Conservation (phyloP, 2,888 invertebrate genomes). For the Meiosimyza platycephala region DNA sequence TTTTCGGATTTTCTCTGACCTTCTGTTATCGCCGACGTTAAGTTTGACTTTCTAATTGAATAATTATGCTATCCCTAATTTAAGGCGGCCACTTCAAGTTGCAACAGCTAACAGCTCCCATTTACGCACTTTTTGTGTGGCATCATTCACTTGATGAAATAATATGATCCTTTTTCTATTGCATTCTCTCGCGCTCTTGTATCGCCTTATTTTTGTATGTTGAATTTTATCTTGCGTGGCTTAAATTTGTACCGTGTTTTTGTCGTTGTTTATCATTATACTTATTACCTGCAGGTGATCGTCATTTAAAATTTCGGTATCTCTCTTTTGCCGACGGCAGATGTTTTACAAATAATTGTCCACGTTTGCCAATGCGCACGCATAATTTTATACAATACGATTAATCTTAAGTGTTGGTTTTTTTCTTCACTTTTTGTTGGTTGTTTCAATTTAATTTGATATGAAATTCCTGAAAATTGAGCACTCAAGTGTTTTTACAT, state of each 20-base stretch:
- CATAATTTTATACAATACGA: conserved; percentile 15
- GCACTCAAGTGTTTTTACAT: neutral
- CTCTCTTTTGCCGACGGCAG: conserved; percentile 16
- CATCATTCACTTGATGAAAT: neutral
- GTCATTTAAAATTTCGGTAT: conserved; percentile 5
- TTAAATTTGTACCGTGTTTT: neutral
- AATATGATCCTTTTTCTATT: neutral
- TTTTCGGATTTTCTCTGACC: too few relatives aligned
- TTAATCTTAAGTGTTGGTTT: neutral
- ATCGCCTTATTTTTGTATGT: neutral
- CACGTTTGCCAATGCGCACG: conserved; percentile 18
- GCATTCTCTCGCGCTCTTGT: neutral
- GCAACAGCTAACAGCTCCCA: too few relatives aligned
- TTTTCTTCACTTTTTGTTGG: too few relatives aligned
- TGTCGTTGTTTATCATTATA: neutral
- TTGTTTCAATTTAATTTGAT: neutral
- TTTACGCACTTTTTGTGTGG: conserved; percentile 14
- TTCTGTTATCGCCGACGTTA: too few relatives aligned
- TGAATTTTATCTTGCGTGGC: neutral
- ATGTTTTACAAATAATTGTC: neutral
- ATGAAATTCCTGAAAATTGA: conserved; percentile 16
- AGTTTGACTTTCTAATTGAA: too few relatives aligned
- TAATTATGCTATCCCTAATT: too few relatives aligned
- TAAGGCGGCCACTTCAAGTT: too few relatives aligned
- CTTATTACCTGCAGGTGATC: conserved; percentile 24